Base-by-base conservation (phyloP, 2,888 invertebrate genomes). In the Polylopha cassiicola region DNA sequence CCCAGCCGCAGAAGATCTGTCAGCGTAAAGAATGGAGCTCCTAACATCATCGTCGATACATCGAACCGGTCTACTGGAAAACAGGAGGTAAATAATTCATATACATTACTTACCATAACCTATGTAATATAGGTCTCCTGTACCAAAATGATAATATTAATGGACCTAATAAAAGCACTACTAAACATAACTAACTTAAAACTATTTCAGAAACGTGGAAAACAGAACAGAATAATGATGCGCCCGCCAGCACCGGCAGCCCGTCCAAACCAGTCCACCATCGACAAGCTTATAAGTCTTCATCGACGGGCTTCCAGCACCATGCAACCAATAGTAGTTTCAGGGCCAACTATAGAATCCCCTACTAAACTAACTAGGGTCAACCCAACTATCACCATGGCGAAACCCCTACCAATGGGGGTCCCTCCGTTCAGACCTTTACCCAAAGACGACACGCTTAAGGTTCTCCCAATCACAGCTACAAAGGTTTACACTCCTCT, bases 341-440 rank as follows among this genome's bases (percentile, higher is more conserved):
- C 70, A n/a, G 61, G 57, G 2, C 67, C 74, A 1, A 61, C 73
- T 5, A 48, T 63, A 1, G 73, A 75, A 37, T 46, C 64, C 1
- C 67, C 63, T 1, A 51, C 58, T 2, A 39, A 33, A 17, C 17
- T 39, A 11, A 39, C 33, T 22, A 43, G 41, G 22, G 34, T 37
- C 14, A 43, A 45, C 11, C 43, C 43, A 9, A 47, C 59, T 3
- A 53, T 56, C 6, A 85, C 88, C 7, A 75, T 88, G 66, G 88
- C 87, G 1, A 86, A 87, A 33, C 87, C 88, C 0, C 65, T 87
- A 53, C 84, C 87, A 2, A 75, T 88, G 73, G 88, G 89, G 4
- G 89, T 95, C 4, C 95, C 95, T 17, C 90, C 93, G 0, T 95
- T 95, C 73, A 92, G 89, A 61, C 94, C 94, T 0, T 86, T 94